Conservation (phyloP, 53 echinoderm and acorn worm species). For the Henricia sp. region DNA sequence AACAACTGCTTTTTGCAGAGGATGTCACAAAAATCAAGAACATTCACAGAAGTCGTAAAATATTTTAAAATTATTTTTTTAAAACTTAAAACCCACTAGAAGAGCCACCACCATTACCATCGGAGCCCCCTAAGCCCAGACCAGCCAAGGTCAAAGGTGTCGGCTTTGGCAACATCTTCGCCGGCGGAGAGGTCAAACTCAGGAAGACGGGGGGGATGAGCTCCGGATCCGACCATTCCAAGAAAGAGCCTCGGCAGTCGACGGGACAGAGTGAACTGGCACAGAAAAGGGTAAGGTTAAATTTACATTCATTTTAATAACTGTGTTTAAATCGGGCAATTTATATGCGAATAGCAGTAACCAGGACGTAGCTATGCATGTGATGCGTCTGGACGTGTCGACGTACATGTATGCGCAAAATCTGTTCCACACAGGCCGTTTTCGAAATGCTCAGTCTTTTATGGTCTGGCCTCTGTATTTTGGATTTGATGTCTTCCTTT, state of each 20-base stretch:
- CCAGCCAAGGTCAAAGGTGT: constrained; percentile 52
- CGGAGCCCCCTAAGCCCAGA: constrained; percentile 9
- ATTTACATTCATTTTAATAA: too few species aligned
- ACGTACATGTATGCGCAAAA: too few species aligned
- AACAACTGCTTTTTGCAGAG: too few species aligned
- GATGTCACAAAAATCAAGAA: background rate
- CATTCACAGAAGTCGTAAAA: background rate
- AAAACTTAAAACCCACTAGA: background rate
- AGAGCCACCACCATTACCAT: constrained; percentile 4
- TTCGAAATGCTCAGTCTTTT: too few species aligned
- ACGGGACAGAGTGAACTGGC: constrained; percentile 42
- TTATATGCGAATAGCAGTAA: too few species aligned
- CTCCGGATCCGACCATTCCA: background rate
- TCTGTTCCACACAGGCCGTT: too few species aligned
- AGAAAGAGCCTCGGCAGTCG: constrained; percentile 22
- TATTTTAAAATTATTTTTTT: background rate
- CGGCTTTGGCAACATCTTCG: constrained; percentile 79
- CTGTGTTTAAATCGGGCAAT: too few species aligned
- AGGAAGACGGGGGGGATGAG: constrained; percentile 38
- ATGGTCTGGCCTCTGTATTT: too few species aligned
- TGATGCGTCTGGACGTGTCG: too few species aligned
- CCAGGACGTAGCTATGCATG: too few species aligned
- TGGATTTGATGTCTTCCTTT: too few species aligned
- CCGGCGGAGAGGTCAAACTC: constrained; percentile 58
- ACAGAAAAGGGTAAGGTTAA: constrained; percentile 66